phyloP scores from a whole-genome alignment of 2,888 invertebrate genomes.

The Scaptomyza tumidula region DNA sequence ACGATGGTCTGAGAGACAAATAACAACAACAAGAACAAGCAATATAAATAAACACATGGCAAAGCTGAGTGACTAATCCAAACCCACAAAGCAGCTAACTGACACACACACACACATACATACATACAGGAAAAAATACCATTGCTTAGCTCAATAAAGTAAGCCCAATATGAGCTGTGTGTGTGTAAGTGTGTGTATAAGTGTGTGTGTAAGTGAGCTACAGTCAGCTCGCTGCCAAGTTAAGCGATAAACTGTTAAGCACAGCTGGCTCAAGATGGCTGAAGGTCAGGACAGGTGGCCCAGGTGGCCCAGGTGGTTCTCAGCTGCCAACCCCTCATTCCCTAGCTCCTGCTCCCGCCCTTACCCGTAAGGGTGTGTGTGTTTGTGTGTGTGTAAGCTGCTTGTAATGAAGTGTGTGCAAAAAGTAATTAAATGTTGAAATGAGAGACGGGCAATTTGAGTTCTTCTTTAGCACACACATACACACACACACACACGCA shows the following conservation, averaged over 20 bases:
- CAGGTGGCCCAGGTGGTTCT: constrained; percentile 40
- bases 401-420: constrained; percentile 72
- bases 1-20: not conserved
- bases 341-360: not conserved
- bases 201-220: constrained; percentile 16
- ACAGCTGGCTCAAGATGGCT: constrained; percentile 37
- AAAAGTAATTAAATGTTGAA: constrained; percentile 79
- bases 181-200: constrained; percentile 42
- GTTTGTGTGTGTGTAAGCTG: constrained; percentile 47
- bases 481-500: not conserved
- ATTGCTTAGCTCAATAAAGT: constrained; percentile 60
- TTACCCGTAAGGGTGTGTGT: constrained; percentile 1
- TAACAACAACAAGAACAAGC: constrained; percentile 12
- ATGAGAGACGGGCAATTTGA: constrained; percentile 72
- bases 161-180: constrained; percentile 59
- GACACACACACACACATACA: not conserved
- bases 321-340: constrained; percentile 1
- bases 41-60: constrained; percentile 36
- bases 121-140: constrained; percentile 31
- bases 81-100: constrained; percentile 4
- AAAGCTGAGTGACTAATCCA: constrained; percentile 38
- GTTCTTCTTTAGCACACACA: constrained; percentile 30
- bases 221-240: constrained; percentile 44
- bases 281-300: constrained; percentile 46
- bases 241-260: constrained; percentile 61